A percentile compares a stretch with the other conserved stretches of the same genome.
phyloP scores from a whole-genome alignment of 1,140 invertebrate species.

The Triops cancriformis region DNA sequence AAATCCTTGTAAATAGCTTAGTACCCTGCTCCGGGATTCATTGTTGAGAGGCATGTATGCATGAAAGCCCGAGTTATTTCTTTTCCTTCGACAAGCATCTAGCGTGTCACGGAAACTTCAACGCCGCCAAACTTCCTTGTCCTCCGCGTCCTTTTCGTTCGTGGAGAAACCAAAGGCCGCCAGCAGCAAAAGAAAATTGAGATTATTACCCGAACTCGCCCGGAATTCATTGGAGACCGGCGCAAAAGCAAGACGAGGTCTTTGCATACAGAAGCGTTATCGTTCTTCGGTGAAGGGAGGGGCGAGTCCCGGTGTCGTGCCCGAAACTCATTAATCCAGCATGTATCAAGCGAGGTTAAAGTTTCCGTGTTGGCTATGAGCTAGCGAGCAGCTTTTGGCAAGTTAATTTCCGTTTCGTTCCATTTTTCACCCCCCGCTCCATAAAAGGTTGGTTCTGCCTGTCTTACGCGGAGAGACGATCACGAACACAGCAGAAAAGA shows the following conservation, averaged over 20 bases:
- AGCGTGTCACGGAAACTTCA: too few relatives aligned
- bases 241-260: background rate
- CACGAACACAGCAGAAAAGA: background rate
- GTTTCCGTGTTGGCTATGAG: background rate
- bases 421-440: background rate
- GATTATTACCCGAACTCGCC: background rate
- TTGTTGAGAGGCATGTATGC: too few relatives aligned
- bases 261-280: constrained; percentile 1
- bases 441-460: background rate
- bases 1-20: background rate
- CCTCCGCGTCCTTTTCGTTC: background rate
- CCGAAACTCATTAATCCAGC: constrained; percentile 6
- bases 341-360: constrained; percentile 13
- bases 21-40: background rate
- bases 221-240: background rate
- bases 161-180: background rate
- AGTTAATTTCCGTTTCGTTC: constrained; percentile 6
- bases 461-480: background rate
- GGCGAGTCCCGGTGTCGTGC: background rate
- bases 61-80: too few relatives aligned
- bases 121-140: too few relatives aligned
- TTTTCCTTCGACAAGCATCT: too few relatives aligned
- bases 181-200: background rate
- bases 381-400: background rate
- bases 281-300: background rate